Percentiles rank a stretch among this genome's conserved stretches.
These are phyloP conservation scores for Apotomis capreana DNA, from an alignment of 2,888 invertebrate genomes.

Conservation along the genomic window DNA sequence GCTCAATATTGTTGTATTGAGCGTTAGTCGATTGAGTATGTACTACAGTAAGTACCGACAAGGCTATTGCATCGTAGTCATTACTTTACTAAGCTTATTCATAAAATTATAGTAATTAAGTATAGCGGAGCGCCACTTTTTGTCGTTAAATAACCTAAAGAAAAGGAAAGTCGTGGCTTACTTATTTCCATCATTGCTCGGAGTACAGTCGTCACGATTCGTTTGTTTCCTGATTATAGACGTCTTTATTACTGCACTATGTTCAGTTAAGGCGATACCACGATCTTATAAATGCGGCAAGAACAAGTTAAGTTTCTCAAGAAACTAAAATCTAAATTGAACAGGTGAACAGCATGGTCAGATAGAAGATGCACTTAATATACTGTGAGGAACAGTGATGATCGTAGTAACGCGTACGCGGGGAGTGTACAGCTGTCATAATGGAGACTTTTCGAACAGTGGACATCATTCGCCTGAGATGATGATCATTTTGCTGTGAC, in stretches of 20 bases:
- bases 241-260: conserved; percentile 20
- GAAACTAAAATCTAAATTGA: no score
- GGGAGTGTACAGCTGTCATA: no score
- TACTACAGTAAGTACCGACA: neutral
- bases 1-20: neutral
- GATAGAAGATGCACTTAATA: no score
- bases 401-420: no score
- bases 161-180: conserved; percentile 55
- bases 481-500: no score
- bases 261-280: neutral
- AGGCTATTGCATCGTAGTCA: conserved; percentile 14
- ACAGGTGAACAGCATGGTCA: no score
- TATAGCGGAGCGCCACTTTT: conserved; percentile 28
- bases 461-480: no score
- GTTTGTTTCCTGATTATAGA: conserved; percentile 51
- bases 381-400: no score
- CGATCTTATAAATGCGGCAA: neutral
- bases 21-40: neutral
- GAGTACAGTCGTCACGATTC: conserved; percentile 54
- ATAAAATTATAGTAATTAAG: conserved; percentile 20
- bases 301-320: neutral
- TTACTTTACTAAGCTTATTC: conserved; percentile 21
- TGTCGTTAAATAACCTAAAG: conserved; percentile 48
- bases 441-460: no score
- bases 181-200: conserved; percentile 51